Conservation (phyloP, 2,113 vertebrate genomes). For the Scomber japonicus region DNA sequence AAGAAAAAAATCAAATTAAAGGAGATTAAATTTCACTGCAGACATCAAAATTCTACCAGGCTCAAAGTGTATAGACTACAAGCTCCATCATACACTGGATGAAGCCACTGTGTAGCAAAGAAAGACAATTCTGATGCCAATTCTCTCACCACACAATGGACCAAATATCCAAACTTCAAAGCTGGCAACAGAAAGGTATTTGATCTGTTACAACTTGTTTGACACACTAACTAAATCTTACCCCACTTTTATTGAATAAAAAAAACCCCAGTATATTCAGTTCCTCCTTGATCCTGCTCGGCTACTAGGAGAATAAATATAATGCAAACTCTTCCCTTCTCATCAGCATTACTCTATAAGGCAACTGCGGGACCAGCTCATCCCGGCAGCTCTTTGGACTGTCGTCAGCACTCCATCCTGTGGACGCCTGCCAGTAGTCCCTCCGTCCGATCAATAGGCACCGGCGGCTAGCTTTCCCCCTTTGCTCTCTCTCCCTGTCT, state of each 20-base stretch:
- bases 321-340: constrained; percentile 62
- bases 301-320: constrained; percentile 43
- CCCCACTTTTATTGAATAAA: neutral
- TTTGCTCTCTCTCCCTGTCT: constrained; percentile 57
- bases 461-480: constrained; percentile 74
- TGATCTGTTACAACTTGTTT: neutral
- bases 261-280: constrained; percentile 35
- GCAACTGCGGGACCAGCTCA: constrained; percentile 61
- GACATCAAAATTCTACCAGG: neutral
- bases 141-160: neutral
- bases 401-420: constrained; percentile 81
- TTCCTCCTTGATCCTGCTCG: constrained; percentile 43
- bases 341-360: constrained; percentile 64
- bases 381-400: constrained; percentile 75
- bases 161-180: constrained; percentile 23
- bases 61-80: neutral
- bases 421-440: constrained; percentile 76
- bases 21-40: constrained; percentile 2
- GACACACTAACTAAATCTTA: neutral
- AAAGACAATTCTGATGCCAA: constrained; percentile 4
- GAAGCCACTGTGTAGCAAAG: neutral
- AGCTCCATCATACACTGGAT: neutral
- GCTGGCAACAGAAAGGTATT: neutral
- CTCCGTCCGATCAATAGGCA: constrained; percentile 77
- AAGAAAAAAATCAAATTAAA: constrained; percentile 1